Evolutionary conservation across 2,888 invertebrate genomes (phyloP).

Genomic region (Tinea semifulvella): DNA sequence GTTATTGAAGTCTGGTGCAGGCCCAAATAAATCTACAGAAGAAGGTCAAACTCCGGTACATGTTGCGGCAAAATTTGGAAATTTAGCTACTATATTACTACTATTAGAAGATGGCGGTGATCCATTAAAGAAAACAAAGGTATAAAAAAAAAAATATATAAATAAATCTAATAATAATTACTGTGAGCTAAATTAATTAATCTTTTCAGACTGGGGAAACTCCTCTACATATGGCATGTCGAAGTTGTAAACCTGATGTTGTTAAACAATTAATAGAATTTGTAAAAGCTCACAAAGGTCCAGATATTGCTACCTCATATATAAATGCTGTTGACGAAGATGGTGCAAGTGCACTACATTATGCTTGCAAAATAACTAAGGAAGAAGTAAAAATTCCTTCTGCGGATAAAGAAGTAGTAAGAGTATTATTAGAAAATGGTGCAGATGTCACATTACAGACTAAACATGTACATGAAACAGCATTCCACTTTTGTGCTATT

Average conservation of each 20-base stretch:
- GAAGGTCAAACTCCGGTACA: slow-evolving; percentile 98
- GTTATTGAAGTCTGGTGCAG: slow-evolving; percentile 97
- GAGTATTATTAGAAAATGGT: slow-evolving; percentile 87
- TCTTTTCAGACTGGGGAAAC: slow-evolving; percentile 86
- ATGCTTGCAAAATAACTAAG: slow-evolving; percentile 89
- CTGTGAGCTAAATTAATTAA: slow-evolving; percentile 12
- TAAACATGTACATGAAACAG: slow-evolving; percentile 89
- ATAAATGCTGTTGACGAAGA: slow-evolving; percentile 90
- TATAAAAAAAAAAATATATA: slow-evolving; percentile 32
- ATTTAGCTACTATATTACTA: slow-evolving; percentile 84
- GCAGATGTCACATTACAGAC: slow-evolving; percentile 90
- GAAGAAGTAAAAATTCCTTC: slow-evolving; percentile 78
- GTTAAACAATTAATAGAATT: slow-evolving; percentile 87
- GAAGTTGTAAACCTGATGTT: slow-evolving; percentile 85
- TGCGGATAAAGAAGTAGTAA: slow-evolving; percentile 87
- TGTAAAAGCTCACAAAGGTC: slow-evolving; percentile 78
- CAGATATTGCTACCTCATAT: slow-evolving; percentile 82
- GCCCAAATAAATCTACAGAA: slow-evolving; percentile 93
- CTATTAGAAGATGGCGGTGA: slow-evolving; percentile 95
- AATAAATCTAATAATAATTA: neutral
- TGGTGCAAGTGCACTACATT: slow-evolving; percentile 94
- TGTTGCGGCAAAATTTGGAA: slow-evolving; percentile 93
- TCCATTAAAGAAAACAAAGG: slow-evolving; percentile 90
- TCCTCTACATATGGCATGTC: slow-evolving; percentile 92
- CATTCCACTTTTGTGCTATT: slow-evolving; percentile 93